Conservation (phyloP, 1,140 invertebrate genomes). For the Acromyrmex echinatior region DNA sequence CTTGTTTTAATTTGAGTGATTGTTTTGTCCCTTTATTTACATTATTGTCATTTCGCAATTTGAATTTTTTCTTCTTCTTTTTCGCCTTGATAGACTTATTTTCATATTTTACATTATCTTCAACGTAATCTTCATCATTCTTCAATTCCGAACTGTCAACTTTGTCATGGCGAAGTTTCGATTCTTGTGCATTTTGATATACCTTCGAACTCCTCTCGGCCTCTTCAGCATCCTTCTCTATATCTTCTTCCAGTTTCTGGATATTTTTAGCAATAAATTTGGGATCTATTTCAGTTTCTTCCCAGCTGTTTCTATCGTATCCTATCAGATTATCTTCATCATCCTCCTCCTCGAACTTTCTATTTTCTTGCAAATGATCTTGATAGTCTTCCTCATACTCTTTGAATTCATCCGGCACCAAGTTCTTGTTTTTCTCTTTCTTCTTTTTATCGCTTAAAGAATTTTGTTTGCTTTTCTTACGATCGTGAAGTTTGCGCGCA, state of each 20-base stretch:
- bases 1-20: neutral
- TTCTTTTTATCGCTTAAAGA: neutral
- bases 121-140: neutral
- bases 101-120: constrained; percentile 29
- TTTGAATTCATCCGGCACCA: constrained; percentile 5
- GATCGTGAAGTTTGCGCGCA: constrained; percentile 78
- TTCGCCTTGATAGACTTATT: neutral
- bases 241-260: constrained; percentile 77
- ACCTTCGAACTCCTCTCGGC: constrained; percentile 70
- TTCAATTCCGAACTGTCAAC: neutral
- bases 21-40: neutral
- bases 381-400: constrained; percentile 68
- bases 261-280: constrained; percentile 75
- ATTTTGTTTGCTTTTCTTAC: constrained; percentile 45
- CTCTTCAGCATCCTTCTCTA: constrained; percentile 75
- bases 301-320: constrained; percentile 9
- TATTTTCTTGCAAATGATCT: constrained; percentile 33
- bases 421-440: neutral
- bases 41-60: neutral
- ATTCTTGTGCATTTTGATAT: constrained; percentile 32
- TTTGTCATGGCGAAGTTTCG: neutral
- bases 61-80: neutral
- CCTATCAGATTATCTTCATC: constrained; percentile 12
- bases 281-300: constrained; percentile 67
- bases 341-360: neutral